Percentiles rank a stretch among this genome's conserved stretches.
phyloP scores from a whole-genome alignment of 2,797 vertebrate species.

The Yasuhikotakia modesta region DNA sequence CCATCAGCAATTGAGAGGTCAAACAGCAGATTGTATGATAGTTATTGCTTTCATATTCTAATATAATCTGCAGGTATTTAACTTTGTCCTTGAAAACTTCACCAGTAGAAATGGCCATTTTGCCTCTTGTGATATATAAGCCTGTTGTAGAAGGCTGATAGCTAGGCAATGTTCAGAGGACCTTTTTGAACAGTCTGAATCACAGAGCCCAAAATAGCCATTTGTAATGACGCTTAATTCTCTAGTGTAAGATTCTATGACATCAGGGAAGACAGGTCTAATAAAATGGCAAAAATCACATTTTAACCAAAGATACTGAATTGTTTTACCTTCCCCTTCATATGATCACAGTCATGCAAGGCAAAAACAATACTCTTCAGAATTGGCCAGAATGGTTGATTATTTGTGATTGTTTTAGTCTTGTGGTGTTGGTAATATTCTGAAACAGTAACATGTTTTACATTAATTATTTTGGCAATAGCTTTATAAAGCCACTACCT shows the following conservation, averaged over 20 bases:
- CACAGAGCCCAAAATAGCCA: neutral
- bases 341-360: conserved; percentile 9
- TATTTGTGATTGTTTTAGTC: neutral
- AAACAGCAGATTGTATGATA: conserved; percentile 30
- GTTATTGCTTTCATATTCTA: conserved; percentile 16
- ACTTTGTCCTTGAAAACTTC: neutral
- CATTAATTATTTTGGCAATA: neutral
- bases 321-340: neutral
- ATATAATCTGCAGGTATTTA: conserved; percentile 3
- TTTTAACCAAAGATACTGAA: conserved; percentile 38
- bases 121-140: neutral
- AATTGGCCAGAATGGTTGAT: conserved; percentile 11
- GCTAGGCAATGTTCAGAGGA: neutral
- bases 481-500: conserved; percentile 6
- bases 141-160: conserved; percentile 1
- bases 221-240: neutral
- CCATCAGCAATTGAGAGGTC: conserved; percentile 41
- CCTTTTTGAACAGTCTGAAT: neutral
- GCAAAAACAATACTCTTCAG: neutral
- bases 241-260: neutral
- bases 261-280: conserved; percentile 7
- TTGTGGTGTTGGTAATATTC: neutral
- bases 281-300: neutral
- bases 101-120: neutral
- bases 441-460: neutral